A percentile compares a stretch with the other conserved stretches of the same genome.
Evolutionary conservation across 2,888 invertebrate species (phyloP).

Genomic region (Biston stratarius): DNA sequence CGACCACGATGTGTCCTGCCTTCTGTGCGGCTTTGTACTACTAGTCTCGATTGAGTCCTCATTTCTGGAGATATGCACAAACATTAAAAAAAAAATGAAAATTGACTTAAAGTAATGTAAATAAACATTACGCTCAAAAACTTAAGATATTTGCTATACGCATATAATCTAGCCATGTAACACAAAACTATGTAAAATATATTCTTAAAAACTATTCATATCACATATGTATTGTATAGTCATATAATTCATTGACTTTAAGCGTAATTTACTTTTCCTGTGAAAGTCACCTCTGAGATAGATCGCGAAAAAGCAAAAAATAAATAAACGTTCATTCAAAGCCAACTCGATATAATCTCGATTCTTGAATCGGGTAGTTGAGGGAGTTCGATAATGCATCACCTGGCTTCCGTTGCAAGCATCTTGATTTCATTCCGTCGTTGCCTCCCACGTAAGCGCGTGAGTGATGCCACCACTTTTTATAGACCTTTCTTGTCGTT

Average conservation of each 20-base stretch:
- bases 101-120: no score
- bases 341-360: constrained; percentile 77
- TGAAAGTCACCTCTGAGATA: constrained; percentile 41
- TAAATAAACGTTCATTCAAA: constrained; percentile 74
- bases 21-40: no score
- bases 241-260: neutral
- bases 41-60: no score
- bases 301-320: constrained; percentile 60
- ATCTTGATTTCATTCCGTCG: constrained; percentile 79
- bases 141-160: no score
- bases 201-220: no score
- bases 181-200: no score
- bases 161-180: no score
- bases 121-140: no score
- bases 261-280: neutral
- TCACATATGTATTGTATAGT: no score
- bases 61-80: no score
- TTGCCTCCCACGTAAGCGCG: constrained; percentile 74
- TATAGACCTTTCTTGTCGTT: constrained; percentile 55
- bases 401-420: constrained; percentile 82
- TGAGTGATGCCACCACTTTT: constrained; percentile 52
- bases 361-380: constrained; percentile 75
- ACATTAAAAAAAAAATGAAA: no score
- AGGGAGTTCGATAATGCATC: constrained; percentile 79
- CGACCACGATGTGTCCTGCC: no score